phyloP scores from a whole-genome alignment of 2,888 invertebrate species.

The Chloromyia formosa region DNA sequence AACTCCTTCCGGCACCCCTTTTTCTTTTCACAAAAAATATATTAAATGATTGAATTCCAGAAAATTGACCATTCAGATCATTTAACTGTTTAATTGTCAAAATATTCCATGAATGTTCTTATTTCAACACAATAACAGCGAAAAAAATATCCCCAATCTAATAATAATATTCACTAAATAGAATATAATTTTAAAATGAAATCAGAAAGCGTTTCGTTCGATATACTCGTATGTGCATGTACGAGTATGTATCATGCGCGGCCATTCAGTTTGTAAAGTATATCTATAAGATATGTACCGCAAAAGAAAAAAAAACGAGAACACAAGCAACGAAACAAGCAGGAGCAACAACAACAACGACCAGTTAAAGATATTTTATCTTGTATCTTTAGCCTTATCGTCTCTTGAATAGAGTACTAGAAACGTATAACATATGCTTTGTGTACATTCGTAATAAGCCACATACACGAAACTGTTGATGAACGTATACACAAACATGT shows the following conservation, averaged over 20 bases:
- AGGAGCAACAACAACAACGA: too few relatives aligned
- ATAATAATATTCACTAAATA: conserved; percentile 27
- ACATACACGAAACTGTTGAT: neutral
- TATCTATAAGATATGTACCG: neutral
- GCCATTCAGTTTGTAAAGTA: neutral
- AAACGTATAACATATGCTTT: conserved; percentile 1
- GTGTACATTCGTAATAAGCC: neutral
- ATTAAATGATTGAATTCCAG: too few relatives aligned
- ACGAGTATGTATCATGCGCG: too few relatives aligned
- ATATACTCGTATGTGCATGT: neutral
- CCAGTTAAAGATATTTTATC: neutral
- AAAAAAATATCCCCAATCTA: neutral
- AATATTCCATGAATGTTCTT: conserved; percentile 14
- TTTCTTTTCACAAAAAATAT: too few relatives aligned
- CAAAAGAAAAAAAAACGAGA: neutral
- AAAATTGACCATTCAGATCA: too few relatives aligned
- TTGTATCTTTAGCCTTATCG: conserved; percentile 29
- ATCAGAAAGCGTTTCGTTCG: conserved; percentile 25
- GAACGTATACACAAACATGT: neutral
- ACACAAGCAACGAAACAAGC: neutral
- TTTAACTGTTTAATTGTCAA: conserved; percentile 18
- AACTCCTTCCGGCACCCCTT: too few relatives aligned
- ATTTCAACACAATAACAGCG: conserved; percentile 15
- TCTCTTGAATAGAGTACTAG: conserved; percentile 5
- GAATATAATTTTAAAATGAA: conserved; percentile 18